Evolutionary conservation across 2,888 invertebrate species (phyloP).

Genomic region (Platyscelio sp.): DNA sequence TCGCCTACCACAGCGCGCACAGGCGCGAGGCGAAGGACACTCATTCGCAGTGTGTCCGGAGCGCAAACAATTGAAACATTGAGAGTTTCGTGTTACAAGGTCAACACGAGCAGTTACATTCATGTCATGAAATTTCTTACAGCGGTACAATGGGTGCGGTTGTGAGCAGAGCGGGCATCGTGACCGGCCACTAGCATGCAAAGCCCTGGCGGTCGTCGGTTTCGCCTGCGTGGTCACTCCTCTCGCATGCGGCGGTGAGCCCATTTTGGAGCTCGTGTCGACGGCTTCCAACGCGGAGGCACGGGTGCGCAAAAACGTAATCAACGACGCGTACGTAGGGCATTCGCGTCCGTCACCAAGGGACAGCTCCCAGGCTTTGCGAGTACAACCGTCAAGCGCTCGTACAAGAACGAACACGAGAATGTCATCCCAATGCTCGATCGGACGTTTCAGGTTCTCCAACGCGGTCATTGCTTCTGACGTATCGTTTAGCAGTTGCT

Average conservation of each 20-base stretch:
- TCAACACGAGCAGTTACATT: neutral
- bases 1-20: neutral
- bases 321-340: neutral
- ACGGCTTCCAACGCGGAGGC: neutral
- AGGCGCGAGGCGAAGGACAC: neutral
- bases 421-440: constrained; percentile 14
- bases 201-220: neutral
- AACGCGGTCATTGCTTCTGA: neutral
- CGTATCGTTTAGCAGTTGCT: neutral
- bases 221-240: neutral
- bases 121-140: neutral
- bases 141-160: neutral
- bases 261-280: too few relatives aligned
- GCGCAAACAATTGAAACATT: neutral
- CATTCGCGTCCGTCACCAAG: neutral
- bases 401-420: neutral
- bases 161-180: neutral
- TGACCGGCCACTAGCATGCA: neutral
- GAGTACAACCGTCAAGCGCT: neutral
- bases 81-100: neutral
- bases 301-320: neutral
- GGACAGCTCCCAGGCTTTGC: neutral
- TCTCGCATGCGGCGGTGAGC: neutral
- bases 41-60: neutral
- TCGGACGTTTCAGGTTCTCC: neutral